Evolutionary conservation across 2,113 vertebrate species (phyloP), one percentile per base, ranked within the genome.

Genomic region (Grantiella picta): DNA sequence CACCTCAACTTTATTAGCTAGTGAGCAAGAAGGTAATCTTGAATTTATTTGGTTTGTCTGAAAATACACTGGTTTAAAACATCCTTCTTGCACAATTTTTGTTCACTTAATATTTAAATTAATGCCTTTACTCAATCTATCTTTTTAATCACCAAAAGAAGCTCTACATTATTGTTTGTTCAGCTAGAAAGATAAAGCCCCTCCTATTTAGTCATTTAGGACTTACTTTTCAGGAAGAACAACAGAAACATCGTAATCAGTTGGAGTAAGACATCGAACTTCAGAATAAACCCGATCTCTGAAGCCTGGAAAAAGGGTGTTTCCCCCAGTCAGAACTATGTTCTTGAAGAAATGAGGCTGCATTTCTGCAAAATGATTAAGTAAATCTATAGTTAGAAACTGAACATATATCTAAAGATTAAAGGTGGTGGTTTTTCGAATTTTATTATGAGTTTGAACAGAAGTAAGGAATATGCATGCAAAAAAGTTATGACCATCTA

Each of bases 301-400:
- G 96, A 99, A 99, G 84, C 99, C 99, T 0, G 99, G 98, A 89
- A 99, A 99, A 82, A 99, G 97, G 12, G 98, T 97, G 96, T 99
- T 99, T 76, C 99, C 99, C 59, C 99, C 99, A 7, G 99, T 99
- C 92, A 99, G 97, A 88, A 99, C 98, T 53, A 99, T 99, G 97
- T 99, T 99, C 97, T 99, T 99, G 96, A 98, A 99, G 97, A 99
- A 99, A 97, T 99, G 99, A 23, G 99, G 99, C 95, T 99, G 99
- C 99, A 99, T 99, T 96, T 99, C 99, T 99, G 96, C 68, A 89
- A 96, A 63, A 94, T 75, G 94, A 65, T 38, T 54, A 76, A 88
- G 25, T 29, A 84, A 94, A 94, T 69, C 20, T 57, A 20, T 70
- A 88, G 33, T 72, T 82, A 72, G 35, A 83, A n/a, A 85, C 4